Base-by-base conservation (phyloP, 2,113 vertebrate genomes). In the Mellivora capensis region DNA sequence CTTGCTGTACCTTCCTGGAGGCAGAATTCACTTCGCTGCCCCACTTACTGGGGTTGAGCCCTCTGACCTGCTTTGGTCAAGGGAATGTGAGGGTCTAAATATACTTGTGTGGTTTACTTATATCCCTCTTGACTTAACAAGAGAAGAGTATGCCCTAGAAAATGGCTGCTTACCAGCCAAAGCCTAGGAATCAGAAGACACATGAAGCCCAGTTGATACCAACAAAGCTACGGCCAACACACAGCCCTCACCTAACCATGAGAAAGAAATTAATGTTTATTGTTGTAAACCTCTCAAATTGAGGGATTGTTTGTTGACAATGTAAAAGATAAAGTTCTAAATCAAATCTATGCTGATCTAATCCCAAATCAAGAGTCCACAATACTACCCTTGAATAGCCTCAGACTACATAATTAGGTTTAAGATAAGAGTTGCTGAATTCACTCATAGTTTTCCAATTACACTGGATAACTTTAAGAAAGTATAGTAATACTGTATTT, bases 231-330 rank as follows among this genome's bases (percentile, higher is more conserved):
- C 2, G 7, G 52, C 2, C 93, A 91, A 15, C 8, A 27, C 54
- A 90, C 15, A 92, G 39, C 37, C 20, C 20, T 77, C 92, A 71
- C 6, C 31, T n/a, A 61, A 59, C 62, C 62, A 87, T 69, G 10
- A 94, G n/a, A 47, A 88, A 91, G 52, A 97, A 96, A 92, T 59
- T 77, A 82, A 47, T 83, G 23, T 93, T 93, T 34, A 64, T 52
- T 92, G 6, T 42, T 61, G 10, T 9, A 81, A 81, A 14, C 31
- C n/a, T 76, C 64, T 89, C 37, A 95, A 64, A 77, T 86, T 59
- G 67, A 39, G 37, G 9, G 27, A n/a, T 29, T 57, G 11, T 59
- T 77, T 93, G 23, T 29, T 62, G 20, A 67, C 7, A 71, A 1
- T 72, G 11, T 34, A 90, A 59, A 97, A 81, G 20, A 49, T 88